Conservation (phyloP, 2,888 invertebrate species). For the Biston stratarius region DNA sequence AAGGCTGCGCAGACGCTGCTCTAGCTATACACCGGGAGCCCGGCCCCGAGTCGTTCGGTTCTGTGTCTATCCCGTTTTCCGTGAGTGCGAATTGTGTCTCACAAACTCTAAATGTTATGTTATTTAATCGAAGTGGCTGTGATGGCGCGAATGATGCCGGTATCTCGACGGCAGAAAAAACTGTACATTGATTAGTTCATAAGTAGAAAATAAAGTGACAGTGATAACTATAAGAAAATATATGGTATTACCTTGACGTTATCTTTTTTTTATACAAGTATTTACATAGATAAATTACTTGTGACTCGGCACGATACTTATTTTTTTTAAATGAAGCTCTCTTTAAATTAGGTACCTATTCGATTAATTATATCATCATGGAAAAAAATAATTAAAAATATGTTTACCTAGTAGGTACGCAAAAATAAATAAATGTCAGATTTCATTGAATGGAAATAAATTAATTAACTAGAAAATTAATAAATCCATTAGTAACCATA, state of each 20-base stretch:
- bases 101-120: conserved; percentile 65
- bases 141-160: conserved; percentile 72
- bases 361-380: too few species aligned
- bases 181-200: conserved; percentile 38
- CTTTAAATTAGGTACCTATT: too few species aligned
- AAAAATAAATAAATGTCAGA: too few species aligned
- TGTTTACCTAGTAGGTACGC: too few species aligned
- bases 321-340: too few species aligned
- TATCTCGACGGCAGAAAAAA: conserved; percentile 59
- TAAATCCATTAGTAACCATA: too few species aligned
- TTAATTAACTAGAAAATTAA: too few species aligned
- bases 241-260: conserved; percentile 26
- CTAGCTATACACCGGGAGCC: conserved; percentile 51
- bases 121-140: conserved; percentile 79
- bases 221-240: conserved; percentile 37
- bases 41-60: conserved; percentile 54
- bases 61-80: conserved; percentile 35
- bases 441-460: too few species aligned
- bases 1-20: conserved; percentile 73
- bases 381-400: too few species aligned
- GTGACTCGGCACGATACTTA: too few species aligned
- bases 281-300: too few species aligned
- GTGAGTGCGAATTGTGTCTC: conserved; percentile 49
- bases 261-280: conserved; percentile 10
- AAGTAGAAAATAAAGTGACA: conserved; percentile 41